Evolutionary conservation across 1,140 invertebrate species (phyloP).

Genomic region (Cepaea nemoralis): DNA sequence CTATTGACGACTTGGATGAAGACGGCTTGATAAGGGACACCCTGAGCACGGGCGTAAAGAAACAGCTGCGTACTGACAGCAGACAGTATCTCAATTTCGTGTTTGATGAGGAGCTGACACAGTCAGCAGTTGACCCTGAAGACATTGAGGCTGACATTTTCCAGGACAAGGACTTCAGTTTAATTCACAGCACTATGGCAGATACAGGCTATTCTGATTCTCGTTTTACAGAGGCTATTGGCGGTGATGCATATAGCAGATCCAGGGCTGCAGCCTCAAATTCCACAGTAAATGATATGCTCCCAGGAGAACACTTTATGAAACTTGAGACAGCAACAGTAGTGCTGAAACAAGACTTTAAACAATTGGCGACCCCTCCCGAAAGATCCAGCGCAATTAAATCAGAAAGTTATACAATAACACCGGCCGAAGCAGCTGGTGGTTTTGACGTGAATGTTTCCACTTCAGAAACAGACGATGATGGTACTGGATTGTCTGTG

Average conservation of each 20-base stretch:
- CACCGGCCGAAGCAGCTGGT: neutral
- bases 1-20: slow-evolving; percentile 35
- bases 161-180: neutral
- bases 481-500: neutral
- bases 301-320: neutral
- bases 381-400: slow-evolving; percentile 1
- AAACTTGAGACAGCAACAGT: neutral
- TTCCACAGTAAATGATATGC: neutral
- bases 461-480: slow-evolving; percentile 1
- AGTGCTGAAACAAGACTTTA: too few species aligned
- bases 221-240: neutral
- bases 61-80: slow-evolving; percentile 55
- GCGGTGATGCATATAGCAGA: neutral
- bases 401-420: slow-evolving; percentile 19
- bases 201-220: neutral
- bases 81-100: slow-evolving; percentile 61
- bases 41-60: slow-evolving; percentile 49
- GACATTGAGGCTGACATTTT: neutral
- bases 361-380: too few species aligned
- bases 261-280: neutral
- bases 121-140: slow-evolving; percentile 2
- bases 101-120: slow-evolving; percentile 52
- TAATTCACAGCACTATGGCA: neutral
- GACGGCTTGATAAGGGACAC: slow-evolving; percentile 20
- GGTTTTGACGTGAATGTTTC: neutral